Base-by-base conservation (phyloP, 2,797 vertebrate species). In the Chloroceryle amazona region DNA sequence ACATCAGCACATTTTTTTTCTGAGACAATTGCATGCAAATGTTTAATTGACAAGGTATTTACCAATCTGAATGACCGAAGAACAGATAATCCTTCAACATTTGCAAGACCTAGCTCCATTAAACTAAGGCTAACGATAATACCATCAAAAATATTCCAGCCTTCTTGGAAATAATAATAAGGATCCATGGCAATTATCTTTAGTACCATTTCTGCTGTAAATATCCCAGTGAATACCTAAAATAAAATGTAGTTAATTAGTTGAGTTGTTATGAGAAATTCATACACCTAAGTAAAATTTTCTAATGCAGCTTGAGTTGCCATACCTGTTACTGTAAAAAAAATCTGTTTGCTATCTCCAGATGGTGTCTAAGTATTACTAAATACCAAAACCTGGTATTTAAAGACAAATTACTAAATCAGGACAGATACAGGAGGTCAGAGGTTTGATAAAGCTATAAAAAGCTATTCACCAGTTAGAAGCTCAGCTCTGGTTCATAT, bases 71-170 rank as follows among this genome's bases (percentile, higher is more conserved):
- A 99, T 55, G 99, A 99, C 90, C 99, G 98, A 74, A 99, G 98
- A 79, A 99, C 98, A 67, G 99, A 99, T 96, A 99, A 98, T 94
- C 99, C 98, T 94, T 99, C 99, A 87, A 99, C 96, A 25, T 97
- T 98, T 86, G 98, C 95, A 93, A 99, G 97, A 89, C 97, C 98
- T 74, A 99, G 98, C 91, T 99, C 99, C 97, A 99, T 98, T 96
- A 99, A 98, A 98, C 99, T 99, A 89, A 99, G 97, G 92, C 98
- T 99, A 93, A 99, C 99, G 13, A 99, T 99, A 95, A 99, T 98
- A 74, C 98, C 98, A 96, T 99, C 99, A 96, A 99, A 99, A 96
- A 99, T 99, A 97, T 99, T 99, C 99, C 99, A 99, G 70, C 99
- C 98, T 91, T 98, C 98, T 98, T 99, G 99, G 92, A 99, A 99